Base-by-base conservation (phyloP, 2,888 invertebrate species). In the Chydorus sphaericus region DNA sequence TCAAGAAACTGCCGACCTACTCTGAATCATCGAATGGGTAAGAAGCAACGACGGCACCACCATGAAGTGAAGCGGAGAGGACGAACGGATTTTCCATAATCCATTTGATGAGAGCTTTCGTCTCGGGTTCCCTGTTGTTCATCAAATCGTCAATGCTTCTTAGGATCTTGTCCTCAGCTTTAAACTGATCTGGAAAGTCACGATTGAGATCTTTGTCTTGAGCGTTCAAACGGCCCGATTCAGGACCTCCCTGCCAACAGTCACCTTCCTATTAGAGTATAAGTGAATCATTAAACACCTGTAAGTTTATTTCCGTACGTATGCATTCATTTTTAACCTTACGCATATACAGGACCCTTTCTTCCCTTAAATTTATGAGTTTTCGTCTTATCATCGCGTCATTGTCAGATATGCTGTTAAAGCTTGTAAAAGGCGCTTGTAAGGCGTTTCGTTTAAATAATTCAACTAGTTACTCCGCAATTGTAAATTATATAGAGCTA, bases 21-120 rank as follows among this genome's bases (percentile, higher is more conserved):
- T 76, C 77, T 18, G 84, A 82, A 69, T 90, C 84, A 70, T 93
- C 96, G 66, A 79, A 99, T 0, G 98, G 98, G 72, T 96, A 98
- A 70, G 96, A 97, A 53, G 94, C 96, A 2, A 98, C 97, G 1
- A 98, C 77, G 33, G 96, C 91, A 4, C 94, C 94, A 14, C 92
- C 94, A 68, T 94, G 94, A 51, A 94, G 76, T 70, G 94, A 94
- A 2, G 87, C 93, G 0, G 93, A 94, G 52, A 94, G 74, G 33
- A 93, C 92, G 68, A 94, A 94, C 55, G 89, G 90, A 64, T 85
- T 81, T 14, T 79, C 77, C 56, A 81, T 73, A 48, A 93, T 84
- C 93, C 93, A 96, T 44, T 81, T 78, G 77, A 93, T 91, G 63
- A 93, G 74, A 4, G 90, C 88, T 14, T 78, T 68, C 0, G 93